Evolutionary conservation across 2,888 invertebrate species (phyloP).

Genomic region (Blomia tropicalis): DNA sequence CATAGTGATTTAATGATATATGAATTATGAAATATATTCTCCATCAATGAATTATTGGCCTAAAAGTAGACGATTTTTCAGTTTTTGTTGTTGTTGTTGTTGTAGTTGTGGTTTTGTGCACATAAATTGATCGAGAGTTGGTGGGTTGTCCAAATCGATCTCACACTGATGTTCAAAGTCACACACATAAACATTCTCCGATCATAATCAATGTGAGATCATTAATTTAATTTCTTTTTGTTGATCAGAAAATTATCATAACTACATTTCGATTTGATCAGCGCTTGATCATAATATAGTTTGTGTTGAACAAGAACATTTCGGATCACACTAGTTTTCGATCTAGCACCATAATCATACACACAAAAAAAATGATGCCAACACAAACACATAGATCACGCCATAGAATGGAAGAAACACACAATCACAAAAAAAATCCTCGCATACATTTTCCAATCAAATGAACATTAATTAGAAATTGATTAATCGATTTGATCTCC

Average conservation of each 20-base stretch:
- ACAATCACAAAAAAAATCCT: background rate
- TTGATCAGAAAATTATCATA: conserved; percentile 2
- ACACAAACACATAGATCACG: background rate
- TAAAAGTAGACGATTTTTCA: background rate
- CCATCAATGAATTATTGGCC: too few species aligned
- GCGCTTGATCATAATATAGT: background rate
- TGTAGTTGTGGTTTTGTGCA: too few species aligned
- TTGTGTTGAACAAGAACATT: background rate
- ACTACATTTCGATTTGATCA: background rate
- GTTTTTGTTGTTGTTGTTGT: too few species aligned
- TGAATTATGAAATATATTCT: too few species aligned
- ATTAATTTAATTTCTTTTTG: conserved; percentile 1
- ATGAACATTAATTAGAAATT: conserved; percentile 6
- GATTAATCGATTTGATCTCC: conserved; percentile 9
- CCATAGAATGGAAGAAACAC: too few species aligned
- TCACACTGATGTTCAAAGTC: too few species aligned
- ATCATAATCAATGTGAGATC: conserved; percentile 10
- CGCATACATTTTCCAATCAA: background rate
- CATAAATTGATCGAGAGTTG: background rate
- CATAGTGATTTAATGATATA: too few species aligned
- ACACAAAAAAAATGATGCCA: background rate
- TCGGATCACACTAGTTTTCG: background rate
- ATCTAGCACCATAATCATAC: too few species aligned
- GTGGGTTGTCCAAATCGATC: too few species aligned
- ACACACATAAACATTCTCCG: too few species aligned